These are phyloP conservation scores for Micromussa lordhowensis DNA, from an alignment of 92 coral and sea anemone genomes.

Conservation along the genomic window DNA sequence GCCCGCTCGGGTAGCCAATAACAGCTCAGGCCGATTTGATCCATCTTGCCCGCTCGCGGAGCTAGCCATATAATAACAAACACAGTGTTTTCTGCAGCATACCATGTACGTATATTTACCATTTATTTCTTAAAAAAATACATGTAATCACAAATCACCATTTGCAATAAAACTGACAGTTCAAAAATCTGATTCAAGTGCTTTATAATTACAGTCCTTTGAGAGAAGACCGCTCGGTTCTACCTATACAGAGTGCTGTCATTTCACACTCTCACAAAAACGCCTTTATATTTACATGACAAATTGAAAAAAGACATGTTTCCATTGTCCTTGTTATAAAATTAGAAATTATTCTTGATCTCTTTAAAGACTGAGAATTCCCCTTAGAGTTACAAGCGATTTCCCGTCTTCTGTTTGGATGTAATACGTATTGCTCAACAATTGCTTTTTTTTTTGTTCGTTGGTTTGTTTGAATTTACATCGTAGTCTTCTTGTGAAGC, in stretches of 20 bases:
- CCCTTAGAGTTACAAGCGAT: not conserved
- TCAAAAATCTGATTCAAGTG: not conserved
- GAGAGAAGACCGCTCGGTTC: not conserved
- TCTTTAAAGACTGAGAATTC: not conserved
- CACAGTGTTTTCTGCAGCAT: not conserved
- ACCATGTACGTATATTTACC: no score
- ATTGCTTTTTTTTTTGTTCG: not conserved
- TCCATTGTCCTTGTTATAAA: not conserved
- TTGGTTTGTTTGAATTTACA: not conserved
- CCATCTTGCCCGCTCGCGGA: no score
- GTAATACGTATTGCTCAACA: not conserved
- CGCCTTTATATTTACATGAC: not conserved
- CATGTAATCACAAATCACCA: not conserved
- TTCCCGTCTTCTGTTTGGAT: not conserved
- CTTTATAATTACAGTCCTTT: not conserved
- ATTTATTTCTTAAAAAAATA: no score
- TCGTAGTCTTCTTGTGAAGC: not conserved
- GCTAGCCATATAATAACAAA: no score
- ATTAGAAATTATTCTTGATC: not conserved
- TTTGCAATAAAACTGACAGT: not conserved
- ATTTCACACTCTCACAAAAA: not conserved
- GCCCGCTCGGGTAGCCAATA: no score
- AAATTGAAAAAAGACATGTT: not conserved
- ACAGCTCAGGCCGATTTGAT: no score
- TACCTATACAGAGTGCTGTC: not conserved